A percentile compares a stretch with the other conserved stretches of the same genome.
Conservation (phyloP, 1,140 invertebrate genomes). For the Trypoxylus dichotomus region DNA sequence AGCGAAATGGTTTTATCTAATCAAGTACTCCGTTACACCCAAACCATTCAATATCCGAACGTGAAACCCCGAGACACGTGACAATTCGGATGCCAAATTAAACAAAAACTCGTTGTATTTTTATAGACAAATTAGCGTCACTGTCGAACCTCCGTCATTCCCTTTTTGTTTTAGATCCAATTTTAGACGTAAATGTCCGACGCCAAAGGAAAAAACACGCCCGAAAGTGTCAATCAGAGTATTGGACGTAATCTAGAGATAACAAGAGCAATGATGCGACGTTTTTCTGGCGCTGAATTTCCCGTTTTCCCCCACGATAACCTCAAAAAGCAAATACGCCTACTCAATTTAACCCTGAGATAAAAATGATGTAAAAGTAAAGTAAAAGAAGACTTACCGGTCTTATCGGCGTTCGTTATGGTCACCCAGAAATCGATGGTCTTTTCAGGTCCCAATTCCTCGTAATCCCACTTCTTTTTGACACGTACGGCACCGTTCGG, state of each 20-base stretch:
- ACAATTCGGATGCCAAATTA: background rate
- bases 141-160: background rate
- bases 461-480: conserved; percentile 96
- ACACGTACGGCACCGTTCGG: conserved; percentile 88
- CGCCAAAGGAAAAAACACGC: background rate
- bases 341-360: background rate
- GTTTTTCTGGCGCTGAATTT: background rate
- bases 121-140: background rate
- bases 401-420: conserved; percentile 84
- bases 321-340: background rate
- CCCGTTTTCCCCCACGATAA: background rate
- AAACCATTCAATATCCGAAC: no score
- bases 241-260: no score
- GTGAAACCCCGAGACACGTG: background rate
- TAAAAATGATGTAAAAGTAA: background rate
- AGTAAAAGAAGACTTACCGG: conserved; percentile 64
- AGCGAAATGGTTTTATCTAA: no score
- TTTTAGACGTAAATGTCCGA: background rate
- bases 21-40: no score
- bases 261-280: no score
- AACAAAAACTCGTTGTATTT: background rate
- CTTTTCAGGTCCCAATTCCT: conserved; percentile 92
- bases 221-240: background rate
- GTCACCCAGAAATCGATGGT: conserved; percentile 96
- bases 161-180: background rate